phyloP scores from a whole-genome alignment of 2,113 vertebrate genomes.

The Coptodon bakossiorum region DNA sequence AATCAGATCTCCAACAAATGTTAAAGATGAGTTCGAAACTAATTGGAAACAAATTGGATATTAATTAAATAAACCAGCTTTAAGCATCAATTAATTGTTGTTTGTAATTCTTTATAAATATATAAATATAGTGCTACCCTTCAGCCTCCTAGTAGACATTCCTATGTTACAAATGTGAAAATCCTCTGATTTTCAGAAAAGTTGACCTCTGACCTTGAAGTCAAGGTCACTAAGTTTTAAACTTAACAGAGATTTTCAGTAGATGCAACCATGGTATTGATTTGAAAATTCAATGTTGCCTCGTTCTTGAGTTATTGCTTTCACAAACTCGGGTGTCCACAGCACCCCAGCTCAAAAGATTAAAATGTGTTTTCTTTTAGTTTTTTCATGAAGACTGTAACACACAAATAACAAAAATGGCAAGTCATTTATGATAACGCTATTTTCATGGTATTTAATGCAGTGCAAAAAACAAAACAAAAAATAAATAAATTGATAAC shows the following conservation, averaged over 20 bases:
- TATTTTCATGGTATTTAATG: neutral
- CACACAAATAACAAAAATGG: neutral
- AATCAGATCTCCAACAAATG: neutral
- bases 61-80: neutral
- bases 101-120: neutral
- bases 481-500: neutral
- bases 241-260: neutral
- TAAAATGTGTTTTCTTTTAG: neutral
- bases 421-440: neutral
- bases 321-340: neutral
- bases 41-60: neutral
- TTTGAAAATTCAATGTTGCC: neutral
- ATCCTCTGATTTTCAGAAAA: neutral
- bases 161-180: neutral
- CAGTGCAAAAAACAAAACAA: neutral
- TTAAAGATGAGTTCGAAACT: neutral
- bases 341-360: neutral
- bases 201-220: neutral
- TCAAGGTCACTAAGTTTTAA: neutral
- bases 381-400: rapidly evolving
- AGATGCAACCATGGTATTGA: neutral
- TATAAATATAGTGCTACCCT: neutral
- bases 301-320: neutral
- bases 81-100: neutral
- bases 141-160: neutral